These are phyloP conservation scores for Notolepis coatsorum DNA, from an alignment of 2,797 vertebrate genomes.

Conservation along the genomic window DNA sequence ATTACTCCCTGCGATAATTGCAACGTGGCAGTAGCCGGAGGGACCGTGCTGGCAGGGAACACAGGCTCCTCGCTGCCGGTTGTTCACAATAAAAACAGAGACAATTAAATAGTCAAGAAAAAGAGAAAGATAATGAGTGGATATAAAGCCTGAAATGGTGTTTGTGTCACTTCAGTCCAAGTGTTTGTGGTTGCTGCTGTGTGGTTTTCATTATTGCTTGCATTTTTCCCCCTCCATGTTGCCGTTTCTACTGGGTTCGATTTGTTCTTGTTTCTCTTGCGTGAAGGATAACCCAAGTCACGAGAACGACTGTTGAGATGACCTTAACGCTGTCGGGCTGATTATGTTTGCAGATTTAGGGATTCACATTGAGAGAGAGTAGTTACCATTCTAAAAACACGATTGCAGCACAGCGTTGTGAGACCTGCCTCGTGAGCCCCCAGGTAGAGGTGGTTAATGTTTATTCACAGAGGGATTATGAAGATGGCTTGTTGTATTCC, in stretches of 20 bases:
- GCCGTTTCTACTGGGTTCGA: background rate
- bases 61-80: background rate
- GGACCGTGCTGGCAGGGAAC: background rate
- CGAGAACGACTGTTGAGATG: background rate
- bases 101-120: background rate
- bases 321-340: slow-evolving; percentile 2
- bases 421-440: background rate
- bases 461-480: background rate
- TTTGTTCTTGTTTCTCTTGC: slow-evolving; percentile 25
- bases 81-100: background rate
- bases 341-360: slow-evolving; percentile 12
- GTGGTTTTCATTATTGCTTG: background rate
- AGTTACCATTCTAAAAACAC: slow-evolving; percentile 1
- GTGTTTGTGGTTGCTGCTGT: background rate
- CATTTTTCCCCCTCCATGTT: background rate
- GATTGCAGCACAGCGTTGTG: background rate
- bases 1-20: background rate
- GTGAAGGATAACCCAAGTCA: slow-evolving; percentile 8
- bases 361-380: slow-evolving; percentile 18
- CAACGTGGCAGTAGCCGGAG: background rate
- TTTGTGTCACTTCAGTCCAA: background rate
- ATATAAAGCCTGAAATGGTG: slow-evolving; percentile 20
- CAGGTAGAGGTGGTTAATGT: background rate
- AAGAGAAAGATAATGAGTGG: background rate
- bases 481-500: background rate